Base-by-base conservation (phyloP, 2,888 invertebrate genomes). In the Pyrgus malvae region DNA sequence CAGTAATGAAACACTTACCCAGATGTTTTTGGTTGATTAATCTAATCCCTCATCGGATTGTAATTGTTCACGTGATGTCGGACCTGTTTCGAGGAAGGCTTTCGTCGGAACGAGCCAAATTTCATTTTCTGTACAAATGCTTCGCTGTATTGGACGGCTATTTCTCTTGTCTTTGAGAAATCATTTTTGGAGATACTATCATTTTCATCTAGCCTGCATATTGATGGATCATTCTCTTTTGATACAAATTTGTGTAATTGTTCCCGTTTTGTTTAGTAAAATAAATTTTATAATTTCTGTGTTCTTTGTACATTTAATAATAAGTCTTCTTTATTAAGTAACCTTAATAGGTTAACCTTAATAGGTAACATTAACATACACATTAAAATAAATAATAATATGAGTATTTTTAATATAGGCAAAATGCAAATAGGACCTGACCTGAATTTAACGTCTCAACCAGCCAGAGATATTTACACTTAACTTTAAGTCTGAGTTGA, bases 1-100 rank as follows among this genome's bases (percentile, higher is more conserved):
- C 9, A 16, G 9, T 11, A 7, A 23, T 45, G 31, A 23, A 23
- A 53, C 53, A 45, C 11, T 11, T 29, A 14, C 17, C 14, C n/a
- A 19, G 74, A 72, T 68, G 76, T 77, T 80, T 79, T 80, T 78
- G 82, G 76, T 78, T 80, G 76, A 80, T 80, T 80, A 78, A 78
- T 78, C 76, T 80, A 74, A 79, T 77, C 74, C 72, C 67, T 67
- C 65, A 67, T 69, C 69, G 69, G 70, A 70, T 72, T 69, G 72
- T 76, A 77, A 76, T 78, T 76, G 78, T 72, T 73, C 71, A 66
- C 65, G 67, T 74, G 63, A 62, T 59, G 46, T 59, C 33, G 16
- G 31, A 14, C 57, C 48, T 51, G 56, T 56, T 55, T 46, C 55
- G 27, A 11, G 37, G 35, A 44, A 45, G 44, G 27, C 33, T 51